phyloP scores from a whole-genome alignment of 1,140 invertebrate genomes.

The Drosophila tani region DNA sequence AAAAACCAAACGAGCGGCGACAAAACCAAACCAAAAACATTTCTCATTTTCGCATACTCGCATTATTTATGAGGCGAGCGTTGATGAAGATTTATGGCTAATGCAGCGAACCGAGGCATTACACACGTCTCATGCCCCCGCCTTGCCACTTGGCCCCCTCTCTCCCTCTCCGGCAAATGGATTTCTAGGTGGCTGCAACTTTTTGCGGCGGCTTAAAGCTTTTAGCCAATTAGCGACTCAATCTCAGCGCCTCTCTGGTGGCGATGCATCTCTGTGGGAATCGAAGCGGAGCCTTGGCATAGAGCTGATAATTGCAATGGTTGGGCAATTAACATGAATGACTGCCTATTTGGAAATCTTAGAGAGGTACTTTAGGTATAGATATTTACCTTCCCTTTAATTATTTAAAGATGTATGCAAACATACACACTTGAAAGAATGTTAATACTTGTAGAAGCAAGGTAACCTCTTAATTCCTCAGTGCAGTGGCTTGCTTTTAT shows the following conservation, averaged over 20 bases:
- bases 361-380: neutral
- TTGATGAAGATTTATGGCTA: slow-evolving; percentile 76
- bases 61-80: slow-evolving; percentile 63
- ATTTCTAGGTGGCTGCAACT: slow-evolving; percentile 17
- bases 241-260: neutral
- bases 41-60: slow-evolving; percentile 37
- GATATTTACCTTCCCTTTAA: neutral
- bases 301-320: slow-evolving; percentile 6
- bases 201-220: slow-evolving; percentile 33
- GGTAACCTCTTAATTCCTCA: neutral
- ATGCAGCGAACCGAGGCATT: slow-evolving; percentile 60
- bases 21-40: slow-evolving; percentile 43
- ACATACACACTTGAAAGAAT: neutral
- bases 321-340: slow-evolving; percentile 9
- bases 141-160: neutral
- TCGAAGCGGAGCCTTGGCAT: slow-evolving; percentile 21
- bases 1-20: slow-evolving; percentile 38
- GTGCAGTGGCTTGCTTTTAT: slow-evolving; percentile 11
- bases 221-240: slow-evolving; percentile 37
- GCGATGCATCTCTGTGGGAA: slow-evolving; percentile 19
- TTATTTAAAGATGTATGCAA: neutral
- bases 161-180: slow-evolving; percentile 9
- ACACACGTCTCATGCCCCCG: slow-evolving; percentile 26
- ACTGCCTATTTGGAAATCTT: no score
- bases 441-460: no score